phyloP scores from a whole-genome alignment of 2,797 vertebrate genomes.

The Falco columbarius region DNA sequence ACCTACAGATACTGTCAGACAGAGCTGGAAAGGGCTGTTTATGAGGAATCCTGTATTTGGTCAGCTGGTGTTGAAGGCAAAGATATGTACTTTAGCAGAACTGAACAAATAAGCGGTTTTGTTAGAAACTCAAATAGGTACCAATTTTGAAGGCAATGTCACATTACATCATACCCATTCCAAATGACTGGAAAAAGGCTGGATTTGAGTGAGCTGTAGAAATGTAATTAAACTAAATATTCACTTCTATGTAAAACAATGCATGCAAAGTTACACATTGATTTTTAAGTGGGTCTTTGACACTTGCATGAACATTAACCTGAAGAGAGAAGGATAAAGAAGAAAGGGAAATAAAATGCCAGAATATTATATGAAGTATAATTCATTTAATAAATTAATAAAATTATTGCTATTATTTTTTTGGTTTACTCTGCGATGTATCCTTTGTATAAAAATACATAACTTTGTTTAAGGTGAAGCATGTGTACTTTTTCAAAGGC shows the following conservation, averaged over 20 bases:
- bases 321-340: neutral
- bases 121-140: neutral
- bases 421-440: neutral
- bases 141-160: neutral
- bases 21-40: neutral
- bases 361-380: neutral
- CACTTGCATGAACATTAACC: neutral
- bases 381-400: neutral
- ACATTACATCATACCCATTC: neutral
- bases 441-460: neutral
- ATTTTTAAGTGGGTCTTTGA: neutral
- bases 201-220: neutral
- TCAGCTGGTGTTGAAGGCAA: neutral
- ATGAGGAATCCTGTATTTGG: neutral
- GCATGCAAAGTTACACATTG: neutral
- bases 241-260: neutral
- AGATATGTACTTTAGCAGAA: neutral
- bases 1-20: neutral
- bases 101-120: neutral
- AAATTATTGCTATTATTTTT: too few relatives aligned
- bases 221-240: neutral
- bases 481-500: neutral
- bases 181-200: neutral
- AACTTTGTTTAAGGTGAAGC: neutral
- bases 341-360: neutral